Evolutionary conservation across 1,140 invertebrate species (phyloP).

Genomic region (Drosophila mayri): DNA sequence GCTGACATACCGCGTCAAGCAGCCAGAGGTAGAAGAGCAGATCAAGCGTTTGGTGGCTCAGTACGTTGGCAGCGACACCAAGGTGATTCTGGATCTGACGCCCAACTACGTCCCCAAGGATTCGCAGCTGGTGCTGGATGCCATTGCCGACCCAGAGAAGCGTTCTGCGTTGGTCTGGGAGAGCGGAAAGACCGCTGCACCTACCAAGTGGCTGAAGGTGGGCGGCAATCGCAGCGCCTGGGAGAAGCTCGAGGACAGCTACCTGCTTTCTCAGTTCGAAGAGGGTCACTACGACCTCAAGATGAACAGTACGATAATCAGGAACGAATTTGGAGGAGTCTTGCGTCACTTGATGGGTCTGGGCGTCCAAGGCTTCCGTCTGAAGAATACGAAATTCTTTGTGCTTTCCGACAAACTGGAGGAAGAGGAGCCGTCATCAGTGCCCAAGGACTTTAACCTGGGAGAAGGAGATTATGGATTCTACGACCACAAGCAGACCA

Average conservation of each 20-base stretch:
- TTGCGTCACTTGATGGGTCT: slow-evolving; percentile 89
- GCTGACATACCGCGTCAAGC: slow-evolving; percentile 68
- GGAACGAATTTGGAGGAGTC: slow-evolving; percentile 88
- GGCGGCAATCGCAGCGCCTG: slow-evolving; percentile 87
- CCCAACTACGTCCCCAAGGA: slow-evolving; percentile 85
- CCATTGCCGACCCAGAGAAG: slow-evolving; percentile 69
- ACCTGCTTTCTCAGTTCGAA: slow-evolving; percentile 87
- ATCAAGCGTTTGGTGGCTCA: slow-evolving; percentile 65
- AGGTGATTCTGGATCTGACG: slow-evolving; percentile 85
- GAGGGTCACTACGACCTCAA: slow-evolving; percentile 88
- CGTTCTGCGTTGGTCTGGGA: slow-evolving; percentile 75
- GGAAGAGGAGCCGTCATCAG: slow-evolving; percentile 84
- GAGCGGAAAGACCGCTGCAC: slow-evolving; percentile 70
- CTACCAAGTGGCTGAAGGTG: slow-evolving; percentile 91
- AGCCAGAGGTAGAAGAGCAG: slow-evolving; percentile 61
- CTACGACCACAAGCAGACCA: slow-evolving; percentile 87
- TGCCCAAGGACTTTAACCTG: slow-evolving; percentile 46
- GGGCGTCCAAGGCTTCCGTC: slow-evolving; percentile 91
- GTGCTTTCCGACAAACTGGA: slow-evolving; percentile 86
- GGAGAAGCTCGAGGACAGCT: slow-evolving; percentile 86
- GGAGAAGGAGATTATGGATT: slow-evolving; percentile 86
- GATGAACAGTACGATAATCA: slow-evolving; percentile 87
- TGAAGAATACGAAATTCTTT: slow-evolving; percentile 88
- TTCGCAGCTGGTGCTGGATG: slow-evolving; percentile 81
- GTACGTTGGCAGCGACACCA: slow-evolving; percentile 60